phyloP scores from a whole-genome alignment of 1,140 invertebrate genomes.

The Hestina assimilis region DNA sequence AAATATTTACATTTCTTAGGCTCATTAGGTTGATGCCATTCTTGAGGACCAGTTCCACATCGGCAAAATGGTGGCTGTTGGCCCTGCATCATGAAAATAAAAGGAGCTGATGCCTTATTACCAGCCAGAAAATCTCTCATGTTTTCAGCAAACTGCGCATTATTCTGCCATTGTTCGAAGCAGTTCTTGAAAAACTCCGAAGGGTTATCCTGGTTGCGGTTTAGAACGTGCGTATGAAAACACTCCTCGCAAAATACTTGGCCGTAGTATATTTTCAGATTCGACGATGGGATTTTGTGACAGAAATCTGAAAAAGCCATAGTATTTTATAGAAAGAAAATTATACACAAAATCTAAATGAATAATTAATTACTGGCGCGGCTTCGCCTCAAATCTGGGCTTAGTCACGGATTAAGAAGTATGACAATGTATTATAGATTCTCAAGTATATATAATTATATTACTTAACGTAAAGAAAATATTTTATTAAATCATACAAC shows the following conservation, averaged over 20 bases:
- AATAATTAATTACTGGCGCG: background rate
- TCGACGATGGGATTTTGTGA: constrained; percentile 44
- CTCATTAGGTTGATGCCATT: constrained; percentile 50
- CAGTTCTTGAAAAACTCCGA: constrained; percentile 60
- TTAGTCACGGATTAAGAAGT: background rate
- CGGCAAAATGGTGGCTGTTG: constrained; percentile 53
- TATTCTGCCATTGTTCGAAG: constrained; percentile 65
- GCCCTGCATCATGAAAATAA: constrained; percentile 63
- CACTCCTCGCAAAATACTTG: constrained; percentile 69
- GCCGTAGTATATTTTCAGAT: constrained; percentile 65
- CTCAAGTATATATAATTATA: no score
- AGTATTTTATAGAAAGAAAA: no score
- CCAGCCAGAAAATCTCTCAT: constrained; percentile 59
- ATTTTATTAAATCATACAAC: no score
- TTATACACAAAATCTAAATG: background rate
- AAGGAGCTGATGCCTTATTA: constrained; percentile 44
- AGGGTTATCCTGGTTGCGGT: constrained; percentile 50
- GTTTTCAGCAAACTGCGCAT: constrained; percentile 52
- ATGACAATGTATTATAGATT: no score
- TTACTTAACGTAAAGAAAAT: no score
- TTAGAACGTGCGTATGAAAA: constrained; percentile 56
- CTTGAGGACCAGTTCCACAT: constrained; percentile 49
- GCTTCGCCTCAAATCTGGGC: background rate
- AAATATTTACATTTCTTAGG: constrained; percentile 57
- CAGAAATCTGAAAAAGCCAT: constrained; percentile 48